Conservation (phyloP, 2,797 vertebrate genomes). For the Rhabdophis nuchalis region DNA sequence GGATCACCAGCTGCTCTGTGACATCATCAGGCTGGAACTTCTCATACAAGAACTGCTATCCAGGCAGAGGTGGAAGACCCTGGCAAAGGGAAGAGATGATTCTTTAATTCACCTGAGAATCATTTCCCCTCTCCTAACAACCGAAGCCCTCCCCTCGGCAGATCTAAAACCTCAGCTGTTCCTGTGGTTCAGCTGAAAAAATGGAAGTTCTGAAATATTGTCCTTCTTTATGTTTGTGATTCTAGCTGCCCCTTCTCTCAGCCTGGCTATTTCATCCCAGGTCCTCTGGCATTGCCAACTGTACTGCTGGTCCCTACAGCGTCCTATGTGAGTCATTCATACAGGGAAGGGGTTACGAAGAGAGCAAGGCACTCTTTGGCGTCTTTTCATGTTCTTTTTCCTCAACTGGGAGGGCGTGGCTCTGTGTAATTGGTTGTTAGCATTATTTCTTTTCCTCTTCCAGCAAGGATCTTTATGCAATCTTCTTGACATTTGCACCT, state of each 20-base stretch:
- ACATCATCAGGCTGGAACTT: constrained; percentile 24
- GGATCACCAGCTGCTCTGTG: constrained; percentile 6
- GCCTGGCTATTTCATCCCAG: neutral
- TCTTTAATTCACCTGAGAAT: neutral
- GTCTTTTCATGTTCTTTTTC: neutral
- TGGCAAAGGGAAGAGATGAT: neutral
- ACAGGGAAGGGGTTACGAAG: neutral
- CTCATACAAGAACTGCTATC: neutral
- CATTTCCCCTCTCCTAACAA: neutral
- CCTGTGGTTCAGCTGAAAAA: neutral
- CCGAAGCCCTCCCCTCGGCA: neutral
- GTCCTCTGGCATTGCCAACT: too few species aligned
- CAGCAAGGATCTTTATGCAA: neutral
- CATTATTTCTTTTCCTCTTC: neutral
- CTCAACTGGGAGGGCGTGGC: neutral
- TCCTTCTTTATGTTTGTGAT: neutral
- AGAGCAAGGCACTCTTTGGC: neutral
- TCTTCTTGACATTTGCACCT: neutral
- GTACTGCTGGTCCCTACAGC: neutral
- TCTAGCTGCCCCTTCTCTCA: neutral
- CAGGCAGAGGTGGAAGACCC: neutral
- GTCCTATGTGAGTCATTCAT: neutral
- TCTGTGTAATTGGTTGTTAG: neutral
- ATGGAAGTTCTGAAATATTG: neutral
- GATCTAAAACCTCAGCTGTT: neutral